phyloP scores from a whole-genome alignment of 2,797 vertebrate genomes.

The Carcharodon carcharias region DNA sequence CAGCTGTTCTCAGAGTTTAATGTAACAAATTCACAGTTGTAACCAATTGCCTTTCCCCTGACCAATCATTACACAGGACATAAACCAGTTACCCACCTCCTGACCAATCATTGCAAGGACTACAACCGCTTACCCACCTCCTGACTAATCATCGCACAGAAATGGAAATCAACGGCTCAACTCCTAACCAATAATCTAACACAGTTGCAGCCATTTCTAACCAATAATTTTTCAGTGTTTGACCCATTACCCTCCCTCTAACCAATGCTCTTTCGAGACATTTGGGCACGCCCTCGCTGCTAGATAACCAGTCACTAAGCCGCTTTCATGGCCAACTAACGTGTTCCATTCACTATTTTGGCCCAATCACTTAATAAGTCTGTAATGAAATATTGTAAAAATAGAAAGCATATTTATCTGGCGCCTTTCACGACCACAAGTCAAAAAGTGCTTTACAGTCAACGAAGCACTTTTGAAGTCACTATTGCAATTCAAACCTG shows the following conservation, averaged over 20 bases:
- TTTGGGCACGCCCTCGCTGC: not conserved
- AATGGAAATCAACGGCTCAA: not conserved
- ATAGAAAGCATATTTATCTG: not conserved
- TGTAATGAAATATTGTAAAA: not conserved
- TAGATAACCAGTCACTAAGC: not conserved
- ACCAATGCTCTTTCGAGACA: not conserved
- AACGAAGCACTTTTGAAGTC: not conserved
- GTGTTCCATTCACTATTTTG: not conserved
- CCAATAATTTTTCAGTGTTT: not conserved
- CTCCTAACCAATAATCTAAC: not conserved
- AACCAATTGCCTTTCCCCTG: not conserved
- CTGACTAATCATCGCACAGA: not conserved
- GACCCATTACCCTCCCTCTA: not conserved
- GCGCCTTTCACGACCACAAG: too few species aligned
- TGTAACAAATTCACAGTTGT: not conserved
- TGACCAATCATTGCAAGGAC: not conserved
- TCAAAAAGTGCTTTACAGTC: too few species aligned
- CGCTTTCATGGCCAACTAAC: not conserved
- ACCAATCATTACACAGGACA: not conserved
- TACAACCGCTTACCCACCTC: not conserved
- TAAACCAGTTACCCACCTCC: not conserved
- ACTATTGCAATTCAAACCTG: not conserved
- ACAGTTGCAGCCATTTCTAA: not conserved
- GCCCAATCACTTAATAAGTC: not conserved
- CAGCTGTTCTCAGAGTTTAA: not conserved